phyloP scores from a whole-genome alignment of 2,888 invertebrate genomes.

The Xestia xanthographa region DNA sequence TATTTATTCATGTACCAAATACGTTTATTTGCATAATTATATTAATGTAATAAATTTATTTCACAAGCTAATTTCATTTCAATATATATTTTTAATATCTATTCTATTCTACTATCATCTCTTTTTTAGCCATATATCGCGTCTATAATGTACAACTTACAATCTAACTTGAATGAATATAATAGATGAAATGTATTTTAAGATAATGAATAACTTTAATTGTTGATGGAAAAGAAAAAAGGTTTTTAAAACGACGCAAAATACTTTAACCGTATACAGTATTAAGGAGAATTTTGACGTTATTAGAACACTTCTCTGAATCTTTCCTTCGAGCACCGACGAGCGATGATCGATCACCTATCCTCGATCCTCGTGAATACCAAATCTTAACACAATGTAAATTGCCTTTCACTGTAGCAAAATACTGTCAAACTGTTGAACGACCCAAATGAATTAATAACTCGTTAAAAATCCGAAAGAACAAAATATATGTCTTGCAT shows the following conservation, averaged over 20 bases:
- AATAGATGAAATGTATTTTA: not conserved
- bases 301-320: not conserved
- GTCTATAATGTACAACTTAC: slow-evolving; percentile 32
- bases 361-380: not conserved
- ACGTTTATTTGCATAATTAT: not conserved
- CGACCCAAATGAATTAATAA: not conserved
- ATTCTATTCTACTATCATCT: not conserved
- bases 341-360: slow-evolving; percentile 1
- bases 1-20: not conserved
- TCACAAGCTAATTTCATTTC: slow-evolving; percentile 21
- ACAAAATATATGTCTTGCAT: slow-evolving; percentile 12
- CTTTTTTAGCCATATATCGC: not conserved
- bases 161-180: not conserved
- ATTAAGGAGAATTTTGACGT: not conserved
- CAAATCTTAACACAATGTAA: not conserved
- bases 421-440: not conserved
- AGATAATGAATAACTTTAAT: not conserved
- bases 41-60: not conserved
- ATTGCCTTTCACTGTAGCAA: not conserved
- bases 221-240: too few species aligned
- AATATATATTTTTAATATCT: not conserved
- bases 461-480: slow-evolving; percentile 1
- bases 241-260: not conserved
- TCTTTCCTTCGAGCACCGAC: not conserved
- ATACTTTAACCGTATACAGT: not conserved